Evolutionary conservation across 2,797 vertebrate species (phyloP), one percentile per base, ranked within the genome.

Genomic region (Clarias laeviceps): DNA sequence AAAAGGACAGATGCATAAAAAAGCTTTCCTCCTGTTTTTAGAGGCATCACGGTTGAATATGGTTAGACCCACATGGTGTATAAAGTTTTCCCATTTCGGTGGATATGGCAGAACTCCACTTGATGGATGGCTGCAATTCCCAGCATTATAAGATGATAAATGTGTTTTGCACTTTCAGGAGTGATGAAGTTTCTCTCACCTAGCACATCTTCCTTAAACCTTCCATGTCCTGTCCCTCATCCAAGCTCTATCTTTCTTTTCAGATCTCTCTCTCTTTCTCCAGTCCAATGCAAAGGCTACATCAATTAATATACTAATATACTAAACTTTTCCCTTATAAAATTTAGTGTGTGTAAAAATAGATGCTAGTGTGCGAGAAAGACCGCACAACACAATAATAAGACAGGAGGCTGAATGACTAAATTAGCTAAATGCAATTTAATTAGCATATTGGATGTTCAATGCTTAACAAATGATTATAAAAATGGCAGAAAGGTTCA

Each of bases 141-240:
- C 59, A 29, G 66, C 54, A 61, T 89, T 87, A 90, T 70, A 85
- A 77, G 76, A 87, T 91, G 87, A 92, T 89, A 78, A 88, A 90
- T 92, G 89, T 90, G 85, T 91, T 92, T 91, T 92, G 89, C 81
- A 89, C 82, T 79, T 65, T 89, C 83, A 61, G 65, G 84, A 74
- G 87, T 85, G 87, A 61, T 86, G 87, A 61, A 78, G 86, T 91
- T 88, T 89, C 88, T 84, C 88, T 84, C 56, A 88, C 65, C 84
- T 59, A 79, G 69, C 85, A 78, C 84, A 87, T 89, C 88, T 89
- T 88, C 84, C 85, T 74, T 61, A 80, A 83, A 54, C 77, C n/a
- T 85, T 82, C n/a, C 50, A 54, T 54, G 12, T 82, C 56, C 56
- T 70, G 83, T 70, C 50, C 64, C 34, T 80, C 65, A 74, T 79